Conservation (phyloP, 2,113 vertebrate genomes). For the Ancistrus triradiatus region DNA sequence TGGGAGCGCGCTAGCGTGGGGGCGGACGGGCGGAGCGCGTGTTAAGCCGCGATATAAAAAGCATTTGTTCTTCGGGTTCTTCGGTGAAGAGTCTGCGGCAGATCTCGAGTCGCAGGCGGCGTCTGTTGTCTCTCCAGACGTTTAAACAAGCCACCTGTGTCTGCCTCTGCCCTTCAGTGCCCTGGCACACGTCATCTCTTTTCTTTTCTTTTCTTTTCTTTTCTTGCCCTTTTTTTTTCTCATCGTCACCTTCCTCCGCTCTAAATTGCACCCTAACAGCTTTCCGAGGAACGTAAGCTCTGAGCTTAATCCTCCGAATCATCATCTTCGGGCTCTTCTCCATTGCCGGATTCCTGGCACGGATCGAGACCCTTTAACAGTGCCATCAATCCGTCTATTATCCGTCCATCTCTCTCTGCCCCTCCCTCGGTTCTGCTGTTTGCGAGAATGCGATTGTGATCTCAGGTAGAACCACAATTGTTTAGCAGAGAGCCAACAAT, state of each 20-base stretch:
- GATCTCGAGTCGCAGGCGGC: conserved; percentile 13
- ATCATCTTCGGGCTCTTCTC: conserved; percentile 63
- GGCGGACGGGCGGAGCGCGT: conserved; percentile 40
- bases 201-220: conserved; percentile 11
- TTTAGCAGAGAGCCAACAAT: no score
- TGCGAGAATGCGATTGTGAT: no score
- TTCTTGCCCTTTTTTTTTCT: conserved; percentile 35
- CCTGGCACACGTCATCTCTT: conserved; percentile 36
- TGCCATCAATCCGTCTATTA: no score
- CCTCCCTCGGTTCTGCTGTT: no score
- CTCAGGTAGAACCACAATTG: no score
- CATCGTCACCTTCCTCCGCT: conserved; percentile 31
- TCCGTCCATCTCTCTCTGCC: no score
- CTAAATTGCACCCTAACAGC: conserved; percentile 73
- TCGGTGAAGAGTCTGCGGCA: conserved; percentile 13
- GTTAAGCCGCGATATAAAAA: conserved; percentile 45
- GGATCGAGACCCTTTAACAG: conserved; percentile 49
- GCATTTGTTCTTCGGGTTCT: conserved; percentile 15
- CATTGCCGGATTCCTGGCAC: conserved; percentile 68
- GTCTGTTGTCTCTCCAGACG: neutral
- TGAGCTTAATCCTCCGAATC: conserved; percentile 67
- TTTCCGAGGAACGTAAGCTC: conserved; percentile 71
- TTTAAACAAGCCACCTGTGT: conserved; percentile 32
- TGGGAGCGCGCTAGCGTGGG: conserved; percentile 22
- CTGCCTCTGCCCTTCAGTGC: conserved; percentile 11